Evolutionary conservation across 1,140 invertebrate species (phyloP), one percentile per base, ranked within the genome.

Genomic region (Globodera ellingtonae): DNA sequence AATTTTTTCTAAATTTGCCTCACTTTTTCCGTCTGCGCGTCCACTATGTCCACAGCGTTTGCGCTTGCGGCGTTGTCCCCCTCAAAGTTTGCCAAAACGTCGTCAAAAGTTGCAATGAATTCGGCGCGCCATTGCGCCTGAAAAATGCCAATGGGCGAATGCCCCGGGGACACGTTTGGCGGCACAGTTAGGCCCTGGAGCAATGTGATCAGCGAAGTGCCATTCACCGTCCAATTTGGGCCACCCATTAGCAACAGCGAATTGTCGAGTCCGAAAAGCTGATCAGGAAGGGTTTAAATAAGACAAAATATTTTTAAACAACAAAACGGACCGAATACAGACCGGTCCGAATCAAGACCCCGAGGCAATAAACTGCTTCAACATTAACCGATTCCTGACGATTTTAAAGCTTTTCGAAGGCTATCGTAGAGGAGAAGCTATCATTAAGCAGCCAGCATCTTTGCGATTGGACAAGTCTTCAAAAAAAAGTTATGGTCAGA

Each of bases 191-290:
- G 56, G 70, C 75, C 59, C 72, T 72, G 4, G 15, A 62, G 10
- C 56, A 62, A 18, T 77, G 35, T 77, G 59, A 44, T 44, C n/a
- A 66, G 44, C 76, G 80, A 44, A 81, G 69, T 44, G 72, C 72
- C 65, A 82, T 85, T 82, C 69, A 87, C 62, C 75, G 62, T 48
- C 24, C 48, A 21, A 65, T 69, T 77, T 77, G 52, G 13, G 18
- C 86, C 86, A 59, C 86, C 85, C 48, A 81, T 87, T 47, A 86
- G 70, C 8, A 86, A 65, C 5, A 83, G 84, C 10, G 83, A 78
- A 67, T 84, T 82, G 9, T 84, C 75, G 73, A 89, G 86, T 24
- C 87, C 87, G 79, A 88, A 88, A 3, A 89, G 70, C 87, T 87
- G 52, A 72, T 87, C 21, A n/a, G n/a, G n/a, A n/a, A n/a, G n/a